Base-by-base conservation (phyloP, 2,113 vertebrate species). In the Semnornis frantzii region DNA sequence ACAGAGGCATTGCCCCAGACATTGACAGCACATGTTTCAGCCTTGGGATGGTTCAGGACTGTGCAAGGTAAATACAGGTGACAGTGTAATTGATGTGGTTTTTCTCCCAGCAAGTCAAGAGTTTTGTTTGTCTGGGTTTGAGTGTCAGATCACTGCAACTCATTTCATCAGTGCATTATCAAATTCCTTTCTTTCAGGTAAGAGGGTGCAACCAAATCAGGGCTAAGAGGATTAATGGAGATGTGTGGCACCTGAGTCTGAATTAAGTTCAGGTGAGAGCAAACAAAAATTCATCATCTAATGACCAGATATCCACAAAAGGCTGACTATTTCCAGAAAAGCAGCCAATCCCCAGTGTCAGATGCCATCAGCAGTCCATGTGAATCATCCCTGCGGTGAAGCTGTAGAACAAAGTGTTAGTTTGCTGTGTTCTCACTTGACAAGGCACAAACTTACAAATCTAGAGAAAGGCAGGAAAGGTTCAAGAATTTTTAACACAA, bases 121-220 rank as follows among this genome's bases (percentile, higher is more conserved):
- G 83, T 76, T 75, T 79, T 94, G 89, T 79, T 94, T 95, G 80
- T 78, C 92, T 83, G 92, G 85, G 76, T 85, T 89, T 57, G 9
- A 89, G 60, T 59, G 92, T 80, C 96, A 90, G 92, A 93, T 94
- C 12, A 2, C 75, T 48, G 72, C 66, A 85, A 50, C 69, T 96
- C 91, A 52, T 87, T 93, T 79, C 89, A 89, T 72, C 1, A 0
- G 52, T 34, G 82, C 82, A 30, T 92, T 91, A 72, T 85, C 82
- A 89, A 87, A 96, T 95, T 95, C 95, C 86, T 96, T 90, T 90
- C 89, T 91, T 92, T 58, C 91, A 91, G 85, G 82, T 69, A 91
- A 96, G 27, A 75, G 85, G 91, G 85, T 86, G 89, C 93, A 96
- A 77, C 58, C 79, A 69, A 92, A 85, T 58, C 44, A 54, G 3